Evolutionary conservation across 2,113 vertebrate genomes (phyloP).

Genomic region (Herpailurus yagouaroundi): DNA sequence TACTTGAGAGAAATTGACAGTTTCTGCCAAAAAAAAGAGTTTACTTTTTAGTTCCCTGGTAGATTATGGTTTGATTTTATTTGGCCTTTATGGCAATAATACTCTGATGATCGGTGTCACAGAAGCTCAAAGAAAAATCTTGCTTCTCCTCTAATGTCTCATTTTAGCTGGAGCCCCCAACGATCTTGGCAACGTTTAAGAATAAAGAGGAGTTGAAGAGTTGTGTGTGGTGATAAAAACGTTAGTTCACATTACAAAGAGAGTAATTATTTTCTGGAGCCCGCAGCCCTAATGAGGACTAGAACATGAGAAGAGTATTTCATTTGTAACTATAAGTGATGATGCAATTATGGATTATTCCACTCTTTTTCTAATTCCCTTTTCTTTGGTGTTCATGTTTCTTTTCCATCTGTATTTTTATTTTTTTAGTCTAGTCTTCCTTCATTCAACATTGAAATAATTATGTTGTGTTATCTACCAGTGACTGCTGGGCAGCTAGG

Average conservation of each 20-base stretch:
- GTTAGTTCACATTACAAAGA: slow-evolving; percentile 62
- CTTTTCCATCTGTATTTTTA: not conserved
- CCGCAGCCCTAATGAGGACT: not conserved
- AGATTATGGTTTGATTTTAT: not conserved
- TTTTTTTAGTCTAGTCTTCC: not conserved
- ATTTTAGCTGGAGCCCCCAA: not conserved
- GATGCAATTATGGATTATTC: not conserved
- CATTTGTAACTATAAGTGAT: not conserved
- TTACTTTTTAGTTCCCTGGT: not conserved
- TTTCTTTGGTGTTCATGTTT: slow-evolving; percentile 22
- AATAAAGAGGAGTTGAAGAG: slow-evolving; percentile 31
- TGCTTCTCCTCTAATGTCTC: not conserved
- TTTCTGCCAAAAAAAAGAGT: slow-evolving; percentile 7
- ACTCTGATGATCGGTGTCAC: not conserved
- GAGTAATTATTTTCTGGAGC: slow-evolving; percentile 49
- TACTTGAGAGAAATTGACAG: not conserved
- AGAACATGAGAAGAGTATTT: slow-evolving; percentile 18
- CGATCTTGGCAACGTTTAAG: slow-evolving; percentile 27
- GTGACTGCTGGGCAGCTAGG: not conserved
- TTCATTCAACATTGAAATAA: not conserved
- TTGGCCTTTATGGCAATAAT: not conserved
- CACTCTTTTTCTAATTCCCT: slow-evolving; percentile 2
- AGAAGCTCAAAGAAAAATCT: slow-evolving; percentile 26
- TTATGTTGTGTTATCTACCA: not conserved
- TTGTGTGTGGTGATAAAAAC: slow-evolving; percentile 42